These are phyloP conservation scores for Lycocerus yunnanus DNA, from an alignment of 2,888 invertebrate species.

Conservation along the genomic window DNA sequence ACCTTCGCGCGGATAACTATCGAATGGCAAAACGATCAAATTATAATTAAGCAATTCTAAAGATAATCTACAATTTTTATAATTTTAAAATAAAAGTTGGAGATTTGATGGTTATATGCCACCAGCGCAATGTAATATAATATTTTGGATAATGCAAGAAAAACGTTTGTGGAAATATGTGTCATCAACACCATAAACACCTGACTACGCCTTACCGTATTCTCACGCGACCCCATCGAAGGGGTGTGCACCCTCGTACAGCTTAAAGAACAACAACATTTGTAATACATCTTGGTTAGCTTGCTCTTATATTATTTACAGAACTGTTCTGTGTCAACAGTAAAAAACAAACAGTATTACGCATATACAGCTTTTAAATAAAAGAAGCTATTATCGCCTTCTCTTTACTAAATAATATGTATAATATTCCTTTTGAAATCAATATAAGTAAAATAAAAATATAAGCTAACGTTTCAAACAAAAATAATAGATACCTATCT, in stretches of 20 bases:
- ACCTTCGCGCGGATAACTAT: slow-evolving; percentile 47
- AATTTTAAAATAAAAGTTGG: not conserved
- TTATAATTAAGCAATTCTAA: slow-evolving; percentile 24
- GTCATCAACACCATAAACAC: slow-evolving; percentile 44
- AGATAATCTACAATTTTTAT: not conserved
- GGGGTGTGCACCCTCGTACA: slow-evolving; percentile 34
- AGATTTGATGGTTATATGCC: not conserved
- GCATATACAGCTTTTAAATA: not conserved
- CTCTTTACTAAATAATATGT: not conserved
- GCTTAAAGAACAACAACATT: slow-evolving; percentile 39
- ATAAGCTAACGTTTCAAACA: too few species aligned
- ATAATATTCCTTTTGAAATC: too few species aligned
- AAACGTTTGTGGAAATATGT: slow-evolving; percentile 31
- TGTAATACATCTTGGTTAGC: slow-evolving; percentile 37
- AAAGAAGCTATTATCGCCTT: not conserved
- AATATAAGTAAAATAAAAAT: too few species aligned
- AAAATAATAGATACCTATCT: too few species aligned
- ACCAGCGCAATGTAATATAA: not conserved
- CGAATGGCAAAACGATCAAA: slow-evolving; percentile 37
- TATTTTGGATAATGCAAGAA: slow-evolving; percentile 11
- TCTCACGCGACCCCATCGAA: slow-evolving; percentile 39
- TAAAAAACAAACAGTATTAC: not conserved
- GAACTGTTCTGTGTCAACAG: slow-evolving; percentile 16
- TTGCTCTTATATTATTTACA: slow-evolving; percentile 28
- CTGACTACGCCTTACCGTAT: slow-evolving; percentile 37